Conservation (phyloP, 92 coral and sea anemone species). For the Porites divaricata region DNA sequence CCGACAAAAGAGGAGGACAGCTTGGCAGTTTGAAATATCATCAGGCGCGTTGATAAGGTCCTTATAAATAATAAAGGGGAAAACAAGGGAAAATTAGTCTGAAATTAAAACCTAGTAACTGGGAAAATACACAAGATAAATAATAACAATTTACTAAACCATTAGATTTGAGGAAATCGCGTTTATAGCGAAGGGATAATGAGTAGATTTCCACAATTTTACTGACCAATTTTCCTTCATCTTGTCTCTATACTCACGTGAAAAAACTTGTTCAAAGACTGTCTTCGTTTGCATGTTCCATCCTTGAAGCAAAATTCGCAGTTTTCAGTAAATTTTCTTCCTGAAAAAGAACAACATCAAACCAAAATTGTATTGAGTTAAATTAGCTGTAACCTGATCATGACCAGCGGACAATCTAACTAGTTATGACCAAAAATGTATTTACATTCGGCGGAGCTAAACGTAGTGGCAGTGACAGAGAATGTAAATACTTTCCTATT, state of each 20-base stretch:
- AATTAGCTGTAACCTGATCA: no score
- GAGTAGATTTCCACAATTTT: background rate
- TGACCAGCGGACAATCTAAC: no score
- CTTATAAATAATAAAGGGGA: slow-evolving; percentile 14
- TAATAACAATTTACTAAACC: no score
- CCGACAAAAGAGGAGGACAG: slow-evolving; percentile 58
- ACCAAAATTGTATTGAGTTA: no score
- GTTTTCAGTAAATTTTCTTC: slow-evolving; percentile 55
- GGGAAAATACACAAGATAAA: no score
- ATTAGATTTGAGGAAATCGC: no score
- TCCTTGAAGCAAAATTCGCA: slow-evolving; percentile 65
- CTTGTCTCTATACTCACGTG: slow-evolving; percentile 38
- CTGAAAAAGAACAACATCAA: slow-evolving; percentile 15
- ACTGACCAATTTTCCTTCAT: background rate
- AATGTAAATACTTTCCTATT: no score
- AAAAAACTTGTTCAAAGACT: slow-evolving; percentile 57
- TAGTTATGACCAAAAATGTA: no score
- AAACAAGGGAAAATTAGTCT: background rate
- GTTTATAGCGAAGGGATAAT: background rate
- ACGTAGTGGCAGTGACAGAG: no score
- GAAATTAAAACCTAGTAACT: background rate
- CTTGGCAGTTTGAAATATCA: slow-evolving; percentile 38
- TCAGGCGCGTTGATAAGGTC: slow-evolving; percentile 66
- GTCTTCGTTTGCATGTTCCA: slow-evolving; percentile 65
- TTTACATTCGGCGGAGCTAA: no score